Evolutionary conservation across 2,888 invertebrate genomes (phyloP), one percentile per base, ranked within the genome.

Genomic region (Polydesmus complanatus): DNA sequence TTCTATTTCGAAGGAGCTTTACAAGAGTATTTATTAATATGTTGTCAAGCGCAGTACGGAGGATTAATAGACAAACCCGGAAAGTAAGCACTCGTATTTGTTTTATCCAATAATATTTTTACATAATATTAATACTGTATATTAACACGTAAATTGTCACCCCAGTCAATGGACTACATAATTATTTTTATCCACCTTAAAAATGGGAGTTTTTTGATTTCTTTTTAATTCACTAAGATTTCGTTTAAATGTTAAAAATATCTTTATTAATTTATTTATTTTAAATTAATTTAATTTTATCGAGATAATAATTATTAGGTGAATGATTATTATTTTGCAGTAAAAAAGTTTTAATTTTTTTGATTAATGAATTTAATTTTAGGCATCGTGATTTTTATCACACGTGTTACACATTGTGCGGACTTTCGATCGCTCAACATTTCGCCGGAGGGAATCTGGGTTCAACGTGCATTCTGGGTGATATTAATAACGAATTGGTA

Each of bases 1-100:
- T n/a, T 19, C 26, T 49, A 3, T 48, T 53, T 57, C n/a, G 25
- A 26, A 61, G 61, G 80, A 68, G 90, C 94, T 56, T 78, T 98
- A 66, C 97, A 98, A 77, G 92, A 96, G 73, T 98, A 97, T 73
- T 81, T 98, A 64, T 78, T 97, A 64, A 79, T 91, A 54, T 95
- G 94, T 71, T 96, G 96, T 73, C 97, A 98, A 75, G 79, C 83
- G 70, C 78, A 80, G 53, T 78, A 79, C 63, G 98, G 98, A 23
- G 97, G 98, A 3, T 80, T 98, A 26, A 78, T 92, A 65, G 98
- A 98, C 75, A 98, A 98, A 75, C 98, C 98, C 60, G 88, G 88
- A 69, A 95, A 92, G 88, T 89, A 77, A 78, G 84, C 14, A 57
- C 27, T 54, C 56, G 52, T 11, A 23, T 51, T 18, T 21, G 2